Evolutionary conservation across 2,113 vertebrate genomes (phyloP).

Genomic region (Castor canadensis): DNA sequence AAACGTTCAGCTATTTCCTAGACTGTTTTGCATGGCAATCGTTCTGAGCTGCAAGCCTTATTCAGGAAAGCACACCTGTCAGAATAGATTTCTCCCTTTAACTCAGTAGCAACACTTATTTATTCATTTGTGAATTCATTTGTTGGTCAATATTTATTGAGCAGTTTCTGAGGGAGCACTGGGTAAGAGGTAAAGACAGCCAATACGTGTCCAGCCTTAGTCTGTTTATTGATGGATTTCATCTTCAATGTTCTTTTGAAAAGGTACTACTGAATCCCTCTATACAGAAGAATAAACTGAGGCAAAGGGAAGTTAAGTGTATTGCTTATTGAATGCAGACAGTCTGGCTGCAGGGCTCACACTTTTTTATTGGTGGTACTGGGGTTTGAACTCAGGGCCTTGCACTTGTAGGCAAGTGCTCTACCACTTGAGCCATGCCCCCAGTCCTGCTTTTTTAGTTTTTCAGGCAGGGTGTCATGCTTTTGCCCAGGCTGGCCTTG

Average conservation of each 20-base stretch:
- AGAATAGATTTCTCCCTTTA: neutral
- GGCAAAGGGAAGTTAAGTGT: neutral
- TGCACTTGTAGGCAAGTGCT: too few species aligned
- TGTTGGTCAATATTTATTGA: neutral
- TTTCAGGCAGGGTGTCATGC: too few species aligned
- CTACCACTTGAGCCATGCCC: too few species aligned
- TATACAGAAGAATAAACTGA: neutral
- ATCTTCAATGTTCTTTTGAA: neutral
- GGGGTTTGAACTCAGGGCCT: too few species aligned
- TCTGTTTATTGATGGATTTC: neutral
- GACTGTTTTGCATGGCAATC: neutral
- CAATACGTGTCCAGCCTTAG: rapidly evolving
- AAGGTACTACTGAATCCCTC: neutral
- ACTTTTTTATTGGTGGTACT: too few species aligned
- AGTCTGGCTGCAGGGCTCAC: too few species aligned
- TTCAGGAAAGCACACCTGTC: neutral
- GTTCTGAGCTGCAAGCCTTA: constrained; percentile 8
- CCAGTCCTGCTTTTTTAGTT: too few species aligned
- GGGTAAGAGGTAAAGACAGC: neutral
- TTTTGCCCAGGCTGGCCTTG: too few species aligned
- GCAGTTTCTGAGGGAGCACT: neutral
- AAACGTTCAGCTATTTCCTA: constrained; percentile 13
- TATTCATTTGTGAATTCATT: constrained; percentile 50
- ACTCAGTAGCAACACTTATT: neutral
- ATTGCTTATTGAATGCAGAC: neutral